A percentile compares a stretch with the other conserved stretches of the same genome.
These are phyloP conservation scores for Stomatorhinus ivindoensis DNA, from an alignment of 2,113 vertebrate species.

Conservation along the genomic window DNA sequence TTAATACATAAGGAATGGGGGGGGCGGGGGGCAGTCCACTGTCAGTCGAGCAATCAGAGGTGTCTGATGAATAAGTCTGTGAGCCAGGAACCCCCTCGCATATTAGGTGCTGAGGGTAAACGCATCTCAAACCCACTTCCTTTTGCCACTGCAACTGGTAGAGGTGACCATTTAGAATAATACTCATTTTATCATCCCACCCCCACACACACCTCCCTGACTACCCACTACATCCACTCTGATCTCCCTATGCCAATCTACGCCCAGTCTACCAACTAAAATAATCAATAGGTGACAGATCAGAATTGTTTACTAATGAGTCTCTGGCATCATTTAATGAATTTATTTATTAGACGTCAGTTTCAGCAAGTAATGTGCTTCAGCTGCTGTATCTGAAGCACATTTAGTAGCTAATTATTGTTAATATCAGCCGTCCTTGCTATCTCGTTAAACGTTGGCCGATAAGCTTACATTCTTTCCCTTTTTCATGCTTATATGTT, in stretches of 20 bases:
- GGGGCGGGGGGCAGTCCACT: constrained; percentile 44
- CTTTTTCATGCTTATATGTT: not conserved
- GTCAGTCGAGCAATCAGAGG: constrained; percentile 62
- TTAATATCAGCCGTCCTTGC: not conserved
- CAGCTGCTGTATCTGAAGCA: not conserved
- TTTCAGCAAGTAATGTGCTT: not conserved
- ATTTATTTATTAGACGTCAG: not conserved
- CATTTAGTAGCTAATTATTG: not conserved
- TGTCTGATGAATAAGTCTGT: constrained; percentile 51
- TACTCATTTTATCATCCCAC: constrained; percentile 52
- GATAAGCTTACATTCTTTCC: not conserved
- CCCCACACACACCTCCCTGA: constrained; percentile 29
- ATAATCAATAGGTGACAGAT: constrained; percentile 13
- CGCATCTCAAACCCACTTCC: constrained; percentile 46
- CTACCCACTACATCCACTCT: not conserved
- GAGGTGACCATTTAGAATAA: constrained; percentile 41
- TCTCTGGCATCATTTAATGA: not conserved
- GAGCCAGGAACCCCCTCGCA: constrained; percentile 60
- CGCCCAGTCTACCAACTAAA: constrained; percentile 52
- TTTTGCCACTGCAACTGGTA: constrained; percentile 3
- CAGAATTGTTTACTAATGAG: not conserved
- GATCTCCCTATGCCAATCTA: not conserved
- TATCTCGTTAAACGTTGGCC: not conserved
- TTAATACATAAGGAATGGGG: constrained; percentile 57
- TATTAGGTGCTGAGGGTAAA: no score